Conservation (phyloP, 2,797 vertebrate species). For the Hafferia zeledoni region DNA sequence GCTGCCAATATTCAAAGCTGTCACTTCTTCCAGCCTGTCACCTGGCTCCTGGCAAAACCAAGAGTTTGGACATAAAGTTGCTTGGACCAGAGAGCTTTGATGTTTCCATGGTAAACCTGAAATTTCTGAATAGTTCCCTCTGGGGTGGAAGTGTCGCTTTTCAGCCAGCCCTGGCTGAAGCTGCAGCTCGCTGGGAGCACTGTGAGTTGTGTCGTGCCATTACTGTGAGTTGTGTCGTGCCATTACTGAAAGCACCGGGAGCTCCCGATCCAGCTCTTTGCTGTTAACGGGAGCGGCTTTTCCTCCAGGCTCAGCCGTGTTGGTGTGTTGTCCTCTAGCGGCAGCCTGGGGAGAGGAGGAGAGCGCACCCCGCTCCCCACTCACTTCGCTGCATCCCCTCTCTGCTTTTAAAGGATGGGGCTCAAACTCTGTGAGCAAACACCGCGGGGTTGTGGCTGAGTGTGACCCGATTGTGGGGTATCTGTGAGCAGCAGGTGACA, state of each 20-base stretch:
- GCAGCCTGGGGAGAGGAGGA: background rate
- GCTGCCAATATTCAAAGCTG: background rate
- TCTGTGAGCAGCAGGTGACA: background rate
- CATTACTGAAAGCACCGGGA: rapidly evolving
- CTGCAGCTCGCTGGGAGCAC: background rate
- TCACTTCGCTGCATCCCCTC: rapidly evolving
- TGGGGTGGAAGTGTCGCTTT: background rate
- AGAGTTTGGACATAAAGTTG: background rate
- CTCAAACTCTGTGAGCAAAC: background rate
- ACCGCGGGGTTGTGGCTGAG: rapidly evolving
- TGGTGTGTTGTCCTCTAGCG: slow-evolving; percentile 48
- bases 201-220: rapidly evolving
- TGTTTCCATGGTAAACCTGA: background rate
- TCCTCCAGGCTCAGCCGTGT: background rate
- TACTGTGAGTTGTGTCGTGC: rapidly evolving
- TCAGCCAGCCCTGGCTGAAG: background rate
- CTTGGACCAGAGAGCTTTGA: background rate
- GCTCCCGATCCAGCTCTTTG: background rate
- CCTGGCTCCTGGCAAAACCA: background rate
- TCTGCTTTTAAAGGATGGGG: background rate
- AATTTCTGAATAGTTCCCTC: background rate
- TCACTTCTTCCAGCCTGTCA: background rate
- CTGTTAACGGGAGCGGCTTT: rapidly evolving
- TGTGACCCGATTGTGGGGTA: rapidly evolving
- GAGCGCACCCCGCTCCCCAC: rapidly evolving